Evolutionary conservation across 2,888 invertebrate species (phyloP), one percentile per base, ranked within the genome.

Genomic region (Parelbella ahira): DNA sequence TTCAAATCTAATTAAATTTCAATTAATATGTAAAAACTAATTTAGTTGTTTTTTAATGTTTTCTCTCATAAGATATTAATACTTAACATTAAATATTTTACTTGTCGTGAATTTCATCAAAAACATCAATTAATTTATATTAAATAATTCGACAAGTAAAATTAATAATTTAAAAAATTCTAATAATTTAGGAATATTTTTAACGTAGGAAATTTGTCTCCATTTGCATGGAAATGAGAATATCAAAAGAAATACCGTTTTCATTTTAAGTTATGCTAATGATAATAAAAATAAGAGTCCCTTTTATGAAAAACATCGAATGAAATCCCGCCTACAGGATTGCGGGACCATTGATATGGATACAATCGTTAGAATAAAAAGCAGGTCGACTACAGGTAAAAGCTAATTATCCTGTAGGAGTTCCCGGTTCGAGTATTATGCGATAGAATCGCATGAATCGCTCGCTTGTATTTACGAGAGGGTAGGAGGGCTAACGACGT

Each of bases 391-490:
- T 48, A 42, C 58, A 65, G 58, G 66, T 68, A 67, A 59, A 67
- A 68, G 73, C 69, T 77, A 78, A 81, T 80, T 77, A 76, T 68
- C 65, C 62, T 55, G 54, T 62, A 56, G 54, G 56, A 62, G 58
- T 61, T 63, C 55, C 54, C 55, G 57, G 56, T 63, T 64, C 60
- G 64, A 76, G 72, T 71, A 68, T 67, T 64, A 61, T 60, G 67
- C 67, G 70, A 73, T 79, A 70, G 73, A 77, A 74, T 74, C 68
- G 68, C 63, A 71, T 69, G 75, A 78, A 78, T 79, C 69, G 72
- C 59, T 68, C 69, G 68, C 62, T 73, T 67, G 61, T 76, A 78
- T 82, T 80, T 76, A 78, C 69, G 66, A 62, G 51, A 56, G 56
- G 54, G 59, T 54, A 58, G 51, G 64, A 66, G 62, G 63, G 60